Base-by-base conservation (phyloP, 2,888 invertebrate genomes). In the Pinctada fucata region DNA sequence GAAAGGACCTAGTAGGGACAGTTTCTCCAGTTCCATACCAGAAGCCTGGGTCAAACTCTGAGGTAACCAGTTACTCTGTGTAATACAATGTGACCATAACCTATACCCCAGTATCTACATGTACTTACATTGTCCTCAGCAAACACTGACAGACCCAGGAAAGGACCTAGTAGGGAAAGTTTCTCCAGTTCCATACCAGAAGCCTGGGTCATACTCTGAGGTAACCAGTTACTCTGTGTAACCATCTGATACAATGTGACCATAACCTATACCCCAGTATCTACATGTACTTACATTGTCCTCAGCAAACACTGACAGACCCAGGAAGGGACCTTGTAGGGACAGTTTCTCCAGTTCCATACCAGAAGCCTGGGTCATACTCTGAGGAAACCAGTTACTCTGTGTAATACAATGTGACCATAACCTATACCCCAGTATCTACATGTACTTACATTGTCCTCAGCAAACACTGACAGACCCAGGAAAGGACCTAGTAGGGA, bases 401-500 rank as follows among this genome's bases (percentile, higher is more conserved):
- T 93, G 91, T n/a, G n/a, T n/a, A n/a, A n/a, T n/a, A n/a, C n/a
- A n/a, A n/a, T n/a, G n/a, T n/a, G n/a, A n/a, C n/a, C n/a, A n/a
- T n/a, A n/a, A n/a, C n/a, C n/a, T n/a, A n/a, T n/a, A n/a, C n/a
- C n/a, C n/a, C n/a, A n/a, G n/a, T n/a, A n/a, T n/a, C n/a, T n/a
- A n/a, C n/a, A 58, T 2, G 16, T 52, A 88, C 92, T 90, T 83
- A 93, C 96, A 91, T 97, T 96, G 92, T 98, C 98, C 91, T 99
- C 98, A 63, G 97, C 97, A 92, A 98, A 97, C 2, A 98, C 95
- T 0, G 98, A 98, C 0, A 98, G 95, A 8, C 96, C 95, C 83
- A 99, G 94, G 93, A 99, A 98, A 0, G 98, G 97, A 16, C 98
- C 98, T 5, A 99, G 94, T 91, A 95, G 97, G 78, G 97, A 96